A percentile compares a stretch with the other conserved stretches of the same genome.
Evolutionary conservation across 2,113 vertebrate genomes (phyloP).

Genomic region (Myiagra hebetior): DNA sequence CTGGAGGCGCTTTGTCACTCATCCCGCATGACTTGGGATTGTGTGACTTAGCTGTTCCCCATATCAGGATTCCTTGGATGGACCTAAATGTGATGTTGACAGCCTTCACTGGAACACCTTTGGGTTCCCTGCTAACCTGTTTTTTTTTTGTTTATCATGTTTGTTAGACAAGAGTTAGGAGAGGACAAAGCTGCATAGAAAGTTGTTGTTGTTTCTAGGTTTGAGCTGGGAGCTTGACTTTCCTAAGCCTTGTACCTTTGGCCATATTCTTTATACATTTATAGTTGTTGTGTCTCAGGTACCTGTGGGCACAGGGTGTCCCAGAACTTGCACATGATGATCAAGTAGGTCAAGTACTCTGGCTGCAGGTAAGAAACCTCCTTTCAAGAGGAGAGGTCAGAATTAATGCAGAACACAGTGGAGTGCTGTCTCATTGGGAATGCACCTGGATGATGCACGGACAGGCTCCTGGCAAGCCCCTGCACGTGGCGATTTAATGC

Average conservation of each 20-base stretch:
- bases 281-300: background rate
- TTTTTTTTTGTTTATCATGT: background rate
- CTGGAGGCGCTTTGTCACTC: background rate
- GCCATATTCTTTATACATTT: background rate
- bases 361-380: background rate
- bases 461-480: background rate
- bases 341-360: background rate
- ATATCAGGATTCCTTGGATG: background rate
- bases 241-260: background rate
- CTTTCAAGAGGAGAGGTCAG: background rate
- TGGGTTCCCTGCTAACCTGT: background rate
- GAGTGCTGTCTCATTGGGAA: background rate
- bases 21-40: fast-evolving
- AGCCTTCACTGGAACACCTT: background rate
- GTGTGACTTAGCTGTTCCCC: background rate
- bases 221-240: background rate
- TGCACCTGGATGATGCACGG: background rate
- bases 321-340: fast-evolving
- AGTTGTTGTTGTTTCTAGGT: background rate
- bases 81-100: background rate
- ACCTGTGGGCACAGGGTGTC: background rate
- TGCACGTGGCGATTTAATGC: background rate
- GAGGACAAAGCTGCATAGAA: background rate
- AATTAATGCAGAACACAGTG: background rate
- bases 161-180: background rate